These are phyloP conservation scores for Mergus octosetaceus DNA, from an alignment of 2,797 vertebrate genomes.

Conservation along the genomic window DNA sequence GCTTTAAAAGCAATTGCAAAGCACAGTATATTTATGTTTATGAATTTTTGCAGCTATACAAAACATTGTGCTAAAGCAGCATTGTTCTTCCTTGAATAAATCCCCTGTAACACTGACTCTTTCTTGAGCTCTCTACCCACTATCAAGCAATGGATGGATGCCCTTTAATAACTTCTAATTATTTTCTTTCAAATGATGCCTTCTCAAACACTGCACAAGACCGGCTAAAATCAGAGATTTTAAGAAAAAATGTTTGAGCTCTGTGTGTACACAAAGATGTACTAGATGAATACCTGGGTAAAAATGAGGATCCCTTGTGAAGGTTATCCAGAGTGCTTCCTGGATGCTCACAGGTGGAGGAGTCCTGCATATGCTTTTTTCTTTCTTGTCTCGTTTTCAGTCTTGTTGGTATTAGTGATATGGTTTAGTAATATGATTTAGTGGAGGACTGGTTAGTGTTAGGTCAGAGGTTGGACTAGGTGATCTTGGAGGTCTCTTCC, in stretches of 20 bases:
- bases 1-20: not conserved
- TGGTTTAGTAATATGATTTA: too few relatives aligned
- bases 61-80: not conserved
- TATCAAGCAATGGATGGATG: not conserved
- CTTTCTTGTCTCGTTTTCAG: not conserved
- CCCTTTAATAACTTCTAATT: not conserved
- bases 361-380: not conserved
- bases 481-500: too few relatives aligned
- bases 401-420: not conserved
- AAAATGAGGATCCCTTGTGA: not conserved
- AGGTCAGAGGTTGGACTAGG: too few relatives aligned
- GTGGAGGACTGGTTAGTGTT: too few relatives aligned
- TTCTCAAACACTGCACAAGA: not conserved
- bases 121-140: not conserved
- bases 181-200: not conserved
- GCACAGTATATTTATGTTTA: not conserved
- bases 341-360: not conserved
- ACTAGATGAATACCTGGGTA: not conserved
- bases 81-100: not conserved
- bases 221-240: not conserved
- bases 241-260: not conserved
- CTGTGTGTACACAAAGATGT: too few relatives aligned
- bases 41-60: not conserved
- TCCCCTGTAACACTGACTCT: rapidly evolving
- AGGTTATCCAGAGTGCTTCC: not conserved